A percentile compares a stretch with the other conserved stretches of the same genome.
Evolutionary conservation across 1,140 invertebrate species (phyloP).

Genomic region (Brevipalpus yothersi): DNA sequence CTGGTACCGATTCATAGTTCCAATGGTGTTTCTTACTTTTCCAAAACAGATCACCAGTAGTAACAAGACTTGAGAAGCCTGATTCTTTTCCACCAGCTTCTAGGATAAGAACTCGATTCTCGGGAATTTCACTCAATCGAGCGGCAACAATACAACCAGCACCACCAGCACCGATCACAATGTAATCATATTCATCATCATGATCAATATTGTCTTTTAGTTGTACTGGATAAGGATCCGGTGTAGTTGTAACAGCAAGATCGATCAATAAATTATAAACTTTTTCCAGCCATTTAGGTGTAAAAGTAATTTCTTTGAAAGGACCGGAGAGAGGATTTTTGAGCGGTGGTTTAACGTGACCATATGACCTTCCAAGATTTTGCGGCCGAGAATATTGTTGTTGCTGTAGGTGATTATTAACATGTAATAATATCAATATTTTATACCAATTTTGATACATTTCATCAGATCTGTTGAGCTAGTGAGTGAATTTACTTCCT

Average conservation of each 20-base stretch:
- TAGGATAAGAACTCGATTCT: not conserved
- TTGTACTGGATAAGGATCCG: slow-evolving; percentile 62
- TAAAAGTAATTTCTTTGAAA: too few species aligned
- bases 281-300: slow-evolving; percentile 30
- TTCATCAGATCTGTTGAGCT: too few species aligned
- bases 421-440: too few species aligned
- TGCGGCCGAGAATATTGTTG: too few species aligned
- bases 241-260: slow-evolving; percentile 59
- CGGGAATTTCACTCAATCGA: not conserved
- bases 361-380: too few species aligned
- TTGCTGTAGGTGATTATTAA: too few species aligned
- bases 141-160: not conserved
- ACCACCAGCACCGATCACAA: not conserved
- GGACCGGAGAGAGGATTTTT: too few species aligned
- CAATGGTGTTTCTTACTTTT: slow-evolving; percentile 17
- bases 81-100: not conserved
- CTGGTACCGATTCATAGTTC: slow-evolving; percentile 12
- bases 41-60: not conserved
- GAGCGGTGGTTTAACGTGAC: too few species aligned
- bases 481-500: too few species aligned
- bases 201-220: slow-evolving; percentile 33
- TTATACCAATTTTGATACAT: too few species aligned
- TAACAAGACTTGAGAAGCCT: not conserved
- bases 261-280: slow-evolving; percentile 69
- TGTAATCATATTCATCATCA: not conserved